Percentiles rank a stretch among this genome's conserved stretches.
These are phyloP conservation scores for Dolomedes plantarius DNA, from an alignment of 2,888 invertebrate species.

Conservation along the genomic window DNA sequence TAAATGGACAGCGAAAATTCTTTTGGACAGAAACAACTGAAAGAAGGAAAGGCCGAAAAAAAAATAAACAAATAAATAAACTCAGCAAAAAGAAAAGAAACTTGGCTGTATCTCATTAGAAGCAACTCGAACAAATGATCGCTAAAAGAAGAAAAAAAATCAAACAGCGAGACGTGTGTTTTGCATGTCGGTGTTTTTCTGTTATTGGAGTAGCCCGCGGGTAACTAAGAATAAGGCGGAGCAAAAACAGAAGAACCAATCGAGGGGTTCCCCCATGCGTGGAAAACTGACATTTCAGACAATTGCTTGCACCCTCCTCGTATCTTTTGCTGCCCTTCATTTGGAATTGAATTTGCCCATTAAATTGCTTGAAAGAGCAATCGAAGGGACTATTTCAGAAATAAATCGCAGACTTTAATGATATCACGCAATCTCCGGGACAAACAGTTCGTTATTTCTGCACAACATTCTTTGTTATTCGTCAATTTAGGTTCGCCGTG, in stretches of 20 bases:
- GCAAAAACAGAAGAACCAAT: slow-evolving; percentile 33
- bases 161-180: neutral
- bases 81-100: slow-evolving; percentile 9
- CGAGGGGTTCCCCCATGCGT: slow-evolving; percentile 48
- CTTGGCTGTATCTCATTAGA: slow-evolving; percentile 35
- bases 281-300: slow-evolving; percentile 56
- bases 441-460: neutral
- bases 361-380: slow-evolving; percentile 55
- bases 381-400: slow-evolving; percentile 28
- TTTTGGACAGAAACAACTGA: too few species aligned
- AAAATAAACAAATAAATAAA: slow-evolving; percentile 21
- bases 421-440: slow-evolving; percentile 21
- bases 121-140: slow-evolving; percentile 40
- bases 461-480: neutral
- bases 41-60: neutral
- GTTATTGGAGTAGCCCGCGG: slow-evolving; percentile 25
- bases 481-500: neutral
- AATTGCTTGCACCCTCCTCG: slow-evolving; percentile 34
- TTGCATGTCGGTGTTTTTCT: slow-evolving; percentile 25
- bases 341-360: slow-evolving; percentile 52
- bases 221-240: slow-evolving; percentile 30
- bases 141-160: slow-evolving; percentile 25
- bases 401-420: slow-evolving; percentile 52
- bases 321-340: slow-evolving; percentile 7
- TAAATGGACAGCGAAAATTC: too few species aligned